Percentiles rank a stretch among this genome's conserved stretches.
phyloP scores from a whole-genome alignment of 1,140 invertebrate genomes.

The Panulirus ornatus region DNA sequence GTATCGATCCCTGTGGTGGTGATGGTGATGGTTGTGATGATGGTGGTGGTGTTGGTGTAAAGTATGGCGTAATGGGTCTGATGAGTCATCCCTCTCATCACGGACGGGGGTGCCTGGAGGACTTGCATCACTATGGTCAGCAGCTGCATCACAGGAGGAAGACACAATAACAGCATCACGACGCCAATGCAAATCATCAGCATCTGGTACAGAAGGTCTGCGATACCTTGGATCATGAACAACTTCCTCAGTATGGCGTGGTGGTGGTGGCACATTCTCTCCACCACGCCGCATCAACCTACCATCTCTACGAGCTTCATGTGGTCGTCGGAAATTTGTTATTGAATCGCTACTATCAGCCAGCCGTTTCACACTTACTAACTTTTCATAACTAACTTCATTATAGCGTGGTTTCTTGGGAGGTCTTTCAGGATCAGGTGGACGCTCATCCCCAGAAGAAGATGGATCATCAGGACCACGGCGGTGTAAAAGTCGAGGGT shows the following conservation, averaged over 20 bases:
- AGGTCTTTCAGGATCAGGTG: conserved; percentile 53
- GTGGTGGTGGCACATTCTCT: conserved; percentile 37
- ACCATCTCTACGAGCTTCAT: conserved; percentile 62
- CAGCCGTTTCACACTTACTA: conserved; percentile 67
- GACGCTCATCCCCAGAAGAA: conserved; percentile 72
- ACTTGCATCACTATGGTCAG: conserved; percentile 72
- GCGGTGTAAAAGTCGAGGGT: conserved; percentile 65
- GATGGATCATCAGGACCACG: conserved; percentile 59
- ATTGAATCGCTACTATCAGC: conserved; percentile 67
- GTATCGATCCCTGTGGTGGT: conserved; percentile 59
- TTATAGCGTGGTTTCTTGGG: conserved; percentile 67
- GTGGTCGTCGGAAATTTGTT: conserved; percentile 67
- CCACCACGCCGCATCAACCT: conserved; percentile 43
- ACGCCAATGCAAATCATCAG: conserved; percentile 62
- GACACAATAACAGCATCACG: conserved; percentile 59
- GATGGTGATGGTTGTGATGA: conserved; percentile 71
- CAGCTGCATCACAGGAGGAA: conserved; percentile 67
- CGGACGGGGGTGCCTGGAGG: conserved; percentile 73
- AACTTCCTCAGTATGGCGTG: conserved; percentile 54
- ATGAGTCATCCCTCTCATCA: conserved; percentile 72
- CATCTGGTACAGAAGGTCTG: conserved; percentile 59
- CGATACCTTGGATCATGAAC: conserved; percentile 71
- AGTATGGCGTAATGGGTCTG: conserved; percentile 58
- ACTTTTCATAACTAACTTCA: conserved; percentile 65
- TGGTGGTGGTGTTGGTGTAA: conserved; percentile 72